Percentiles rank a stretch among this genome's conserved stretches.
Evolutionary conservation across 2,113 vertebrate species (phyloP).

Genomic region (Sturnira hondurensis): DNA sequence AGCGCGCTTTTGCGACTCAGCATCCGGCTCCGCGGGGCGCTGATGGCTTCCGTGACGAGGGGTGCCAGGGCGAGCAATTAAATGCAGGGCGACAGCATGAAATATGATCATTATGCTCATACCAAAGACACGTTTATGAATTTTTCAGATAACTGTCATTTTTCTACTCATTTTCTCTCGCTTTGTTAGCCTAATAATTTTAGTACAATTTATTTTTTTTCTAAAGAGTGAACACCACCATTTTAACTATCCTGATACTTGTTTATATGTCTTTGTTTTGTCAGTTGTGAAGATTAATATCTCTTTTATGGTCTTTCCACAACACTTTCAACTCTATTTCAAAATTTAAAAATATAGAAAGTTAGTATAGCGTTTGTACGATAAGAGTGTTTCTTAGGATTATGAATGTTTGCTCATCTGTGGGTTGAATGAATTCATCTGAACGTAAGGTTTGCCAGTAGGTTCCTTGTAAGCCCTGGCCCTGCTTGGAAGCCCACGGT

Average conservation of each 20-base stretch:
- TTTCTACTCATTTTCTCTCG: conserved; percentile 86
- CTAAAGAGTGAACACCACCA: conserved; percentile 81
- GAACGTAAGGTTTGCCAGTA: conserved; percentile 63
- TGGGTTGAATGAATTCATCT: conserved; percentile 70
- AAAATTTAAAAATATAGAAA: conserved; percentile 73
- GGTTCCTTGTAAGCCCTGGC: conserved; percentile 61
- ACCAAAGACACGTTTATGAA: conserved; percentile 94
- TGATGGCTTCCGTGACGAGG: conserved; percentile 89
- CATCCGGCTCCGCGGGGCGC: conserved; percentile 89
- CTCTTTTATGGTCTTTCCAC: conserved; percentile 78
- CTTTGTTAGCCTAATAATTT: conserved; percentile 90
- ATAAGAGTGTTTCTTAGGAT: conserved; percentile 72
- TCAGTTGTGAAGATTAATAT: conserved; percentile 80
- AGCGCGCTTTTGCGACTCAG: conserved; percentile 88
- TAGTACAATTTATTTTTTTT: conserved; percentile 84
- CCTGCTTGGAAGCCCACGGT: conserved; percentile 70
- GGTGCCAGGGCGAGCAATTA: conserved; percentile 88
- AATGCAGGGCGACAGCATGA: conserved; percentile 88
- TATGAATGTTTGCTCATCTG: conserved; percentile 65
- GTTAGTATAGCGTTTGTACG: conserved; percentile 68
- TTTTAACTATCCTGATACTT: conserved; percentile 86
- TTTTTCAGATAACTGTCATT: conserved; percentile 94
- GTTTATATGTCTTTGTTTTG: conserved; percentile 83
- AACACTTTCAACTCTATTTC: conserved; percentile 77
- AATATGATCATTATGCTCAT: conserved; percentile 93